phyloP scores from a whole-genome alignment of 2,888 invertebrate species.

The Sarcophaga rosellei region DNA sequence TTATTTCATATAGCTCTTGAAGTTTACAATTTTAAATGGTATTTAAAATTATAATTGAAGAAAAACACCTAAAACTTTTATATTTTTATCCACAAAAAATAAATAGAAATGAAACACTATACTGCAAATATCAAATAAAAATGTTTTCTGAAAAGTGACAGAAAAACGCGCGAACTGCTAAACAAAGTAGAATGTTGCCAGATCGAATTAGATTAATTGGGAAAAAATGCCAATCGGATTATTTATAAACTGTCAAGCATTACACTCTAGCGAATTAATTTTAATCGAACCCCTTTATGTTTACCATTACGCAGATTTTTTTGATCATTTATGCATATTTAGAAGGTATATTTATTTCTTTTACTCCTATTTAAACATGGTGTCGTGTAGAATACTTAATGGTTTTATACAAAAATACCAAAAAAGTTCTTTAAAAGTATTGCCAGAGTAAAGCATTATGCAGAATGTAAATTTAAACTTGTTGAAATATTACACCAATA shows the following conservation, averaged over 20 bases:
- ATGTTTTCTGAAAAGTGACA: slow-evolving; percentile 59
- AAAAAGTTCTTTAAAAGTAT: no score
- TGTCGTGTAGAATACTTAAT: no score
- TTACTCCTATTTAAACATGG: no score
- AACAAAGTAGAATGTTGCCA: slow-evolving; percentile 34
- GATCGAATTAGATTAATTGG: neutral
- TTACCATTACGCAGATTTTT: no score
- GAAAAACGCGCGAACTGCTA: slow-evolving; percentile 65
- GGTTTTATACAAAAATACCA: no score
- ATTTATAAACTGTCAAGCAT: neutral
- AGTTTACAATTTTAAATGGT: slow-evolving; percentile 30
- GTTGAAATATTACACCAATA: no score
- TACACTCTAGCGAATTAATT: no score
- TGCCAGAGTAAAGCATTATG: no score
- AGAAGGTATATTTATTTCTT: no score
- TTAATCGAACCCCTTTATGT: no score
- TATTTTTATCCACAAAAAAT: slow-evolving; percentile 47
- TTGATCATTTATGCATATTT: no score
- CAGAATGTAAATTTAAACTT: no score
- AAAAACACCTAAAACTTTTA: slow-evolving; percentile 13
- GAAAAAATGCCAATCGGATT: neutral
- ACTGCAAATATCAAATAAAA: slow-evolving; percentile 46
- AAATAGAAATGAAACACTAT: slow-evolving; percentile 47
- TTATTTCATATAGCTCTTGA: neutral
- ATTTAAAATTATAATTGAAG: slow-evolving; percentile 34